Evolutionary conservation across 2,797 vertebrate species (phyloP), one percentile per base, ranked within the genome.

Genomic region (Pogoniulus pusillus): DNA sequence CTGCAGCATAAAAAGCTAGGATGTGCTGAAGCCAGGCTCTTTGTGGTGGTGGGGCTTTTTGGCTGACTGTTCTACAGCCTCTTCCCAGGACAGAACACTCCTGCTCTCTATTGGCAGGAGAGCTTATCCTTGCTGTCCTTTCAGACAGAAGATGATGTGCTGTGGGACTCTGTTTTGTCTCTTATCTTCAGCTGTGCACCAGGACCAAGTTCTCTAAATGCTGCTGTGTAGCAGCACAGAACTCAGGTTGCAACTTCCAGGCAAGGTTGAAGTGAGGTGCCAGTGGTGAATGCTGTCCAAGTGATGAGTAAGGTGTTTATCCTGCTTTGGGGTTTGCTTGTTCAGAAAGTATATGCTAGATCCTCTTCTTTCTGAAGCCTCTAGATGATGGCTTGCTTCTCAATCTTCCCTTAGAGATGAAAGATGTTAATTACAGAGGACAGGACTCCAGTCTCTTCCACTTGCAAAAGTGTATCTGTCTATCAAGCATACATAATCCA

Each of bases 341-440:
- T 66, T 85, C 9, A 53, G 47, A 75, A 89, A 85, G 7, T 2
- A 23, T 27, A 9, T 84, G 23, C 4, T n/a, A 16, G 32, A n/a
- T 62, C 17, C 2, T 32, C 10, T 22, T 18, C 0, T 57, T 93
- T 80, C 45, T 81, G 37, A 14, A 78, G 32, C 27, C 60, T 80
- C 49, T 74, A 39, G 29, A 5, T 60, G 37, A 43, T 73, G 29
- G 18, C 7, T 75, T 89, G 22, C 30, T 55, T 35, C 24, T 86
- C 9, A 19, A 74, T 77, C 32, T 87, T 68, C 18, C 16, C 32
- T 30, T 55, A 22, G 37, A 80, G 17, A 62, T 91, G 74, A 62
- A 74, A 73, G 47, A 43, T 63, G 2, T 60, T 92, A 76, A 95
- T 92, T 86, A 90, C 78, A 77, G 63, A 86, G 32, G 19, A 66